Evolutionary conservation across 1,140 invertebrate genomes (phyloP).

Genomic region (Orchesella cincta): DNA sequence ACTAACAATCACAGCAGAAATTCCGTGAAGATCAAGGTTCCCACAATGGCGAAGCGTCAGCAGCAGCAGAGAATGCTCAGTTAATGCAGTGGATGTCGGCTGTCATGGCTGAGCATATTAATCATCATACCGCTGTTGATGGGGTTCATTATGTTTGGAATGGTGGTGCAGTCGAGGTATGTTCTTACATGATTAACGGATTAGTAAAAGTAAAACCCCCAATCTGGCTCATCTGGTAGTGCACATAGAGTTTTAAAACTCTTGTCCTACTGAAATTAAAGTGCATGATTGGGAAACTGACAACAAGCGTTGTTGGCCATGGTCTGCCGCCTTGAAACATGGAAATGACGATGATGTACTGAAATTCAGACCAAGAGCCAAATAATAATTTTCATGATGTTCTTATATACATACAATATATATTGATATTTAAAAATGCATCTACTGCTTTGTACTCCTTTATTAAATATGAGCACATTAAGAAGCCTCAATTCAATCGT

Average conservation of each 20-base stretch:
- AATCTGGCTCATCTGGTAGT: not conserved
- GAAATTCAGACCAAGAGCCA: too few relatives aligned
- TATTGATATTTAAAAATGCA: too few relatives aligned
- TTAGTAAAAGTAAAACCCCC: not conserved
- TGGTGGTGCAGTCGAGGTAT: conserved; percentile 62
- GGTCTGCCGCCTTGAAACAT: too few relatives aligned
- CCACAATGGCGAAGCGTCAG: conserved; percentile 14
- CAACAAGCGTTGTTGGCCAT: conserved; percentile 56
- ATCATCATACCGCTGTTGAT: conserved; percentile 58
- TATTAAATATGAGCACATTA: too few relatives aligned
- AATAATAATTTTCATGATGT: too few relatives aligned
- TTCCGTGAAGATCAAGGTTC: not conserved
- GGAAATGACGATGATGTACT: too few relatives aligned
- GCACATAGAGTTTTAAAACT: too few relatives aligned
- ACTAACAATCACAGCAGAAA: not conserved
- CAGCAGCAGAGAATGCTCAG: conserved; percentile 48
- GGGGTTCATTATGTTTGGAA: conserved; percentile 72
- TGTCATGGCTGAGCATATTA: conserved; percentile 77
- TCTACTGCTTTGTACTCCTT: too few relatives aligned
- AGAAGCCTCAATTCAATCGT: too few relatives aligned
- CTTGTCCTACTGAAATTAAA: not conserved
- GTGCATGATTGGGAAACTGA: not conserved
- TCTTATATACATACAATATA: too few relatives aligned
- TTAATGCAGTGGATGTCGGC: conserved; percentile 78
- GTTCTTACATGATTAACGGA: conserved; percentile 6